Evolutionary conservation across 2,888 invertebrate species (phyloP).

Genomic region (Notocelia uddmanniana): DNA sequence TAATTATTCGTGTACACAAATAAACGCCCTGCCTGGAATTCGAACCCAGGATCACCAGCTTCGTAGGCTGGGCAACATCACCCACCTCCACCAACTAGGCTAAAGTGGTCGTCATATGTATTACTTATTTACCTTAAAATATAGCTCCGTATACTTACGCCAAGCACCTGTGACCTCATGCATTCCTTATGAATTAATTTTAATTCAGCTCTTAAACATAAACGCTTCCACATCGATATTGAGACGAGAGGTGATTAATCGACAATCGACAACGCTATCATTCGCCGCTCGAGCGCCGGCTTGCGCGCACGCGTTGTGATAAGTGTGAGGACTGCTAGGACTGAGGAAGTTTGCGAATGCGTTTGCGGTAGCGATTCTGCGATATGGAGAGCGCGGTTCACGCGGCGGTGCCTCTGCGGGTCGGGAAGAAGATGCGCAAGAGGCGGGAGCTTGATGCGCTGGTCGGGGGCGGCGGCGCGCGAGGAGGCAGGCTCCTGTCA

Average conservation of each 20-base stretch:
- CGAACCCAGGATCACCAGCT: no score
- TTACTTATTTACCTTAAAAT: no score
- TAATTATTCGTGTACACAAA: no score
- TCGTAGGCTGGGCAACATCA: no score
- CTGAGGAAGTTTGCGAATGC: slow-evolving; percentile 65
- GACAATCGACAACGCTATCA: slow-evolving; percentile 52
- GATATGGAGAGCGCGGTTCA: slow-evolving; percentile 85
- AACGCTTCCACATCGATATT: slow-evolving; percentile 18
- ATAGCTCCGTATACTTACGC: background rate
- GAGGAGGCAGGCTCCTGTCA: slow-evolving; percentile 86
- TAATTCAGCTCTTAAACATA: slow-evolving; percentile 9
- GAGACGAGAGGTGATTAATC: slow-evolving; percentile 31
- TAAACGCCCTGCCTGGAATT: no score
- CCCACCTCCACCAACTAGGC: no score
- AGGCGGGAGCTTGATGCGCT: slow-evolving; percentile 91
- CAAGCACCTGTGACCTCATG: slow-evolving; percentile 30
- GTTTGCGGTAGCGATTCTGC: slow-evolving; percentile 71
- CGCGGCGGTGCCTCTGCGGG: slow-evolving; percentile 87
- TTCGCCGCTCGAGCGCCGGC: slow-evolving; percentile 62
- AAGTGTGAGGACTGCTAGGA: slow-evolving; percentile 43
- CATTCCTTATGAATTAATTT: slow-evolving; percentile 14
- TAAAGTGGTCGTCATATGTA: no score
- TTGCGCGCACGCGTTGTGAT: slow-evolving; percentile 60
- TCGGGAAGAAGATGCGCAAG: slow-evolving; percentile 91
- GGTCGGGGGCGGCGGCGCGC: slow-evolving; percentile 83